Evolutionary conservation across 2,113 vertebrate species (phyloP), one percentile per base, ranked within the genome.

Genomic region (Periophthalmus modestus): DNA sequence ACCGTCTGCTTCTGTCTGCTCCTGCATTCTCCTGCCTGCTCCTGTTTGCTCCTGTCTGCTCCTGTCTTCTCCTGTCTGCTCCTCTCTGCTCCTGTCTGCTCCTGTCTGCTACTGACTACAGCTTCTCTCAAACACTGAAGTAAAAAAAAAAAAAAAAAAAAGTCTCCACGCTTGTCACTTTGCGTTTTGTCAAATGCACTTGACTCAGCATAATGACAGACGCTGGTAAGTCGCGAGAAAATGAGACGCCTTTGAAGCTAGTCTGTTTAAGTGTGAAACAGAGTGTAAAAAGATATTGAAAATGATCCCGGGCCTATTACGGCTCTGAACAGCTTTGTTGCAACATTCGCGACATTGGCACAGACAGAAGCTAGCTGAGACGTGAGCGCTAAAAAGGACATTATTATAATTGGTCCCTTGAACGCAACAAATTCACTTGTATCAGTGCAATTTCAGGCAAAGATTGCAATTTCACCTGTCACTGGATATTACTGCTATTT

Each of bases 111-210:
- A 34, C 5, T 63, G 24, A 80, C 77, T 57, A 54, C 72, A 50
- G 69, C 69, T 81, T 81, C 71, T 82, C 16, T 62, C 67, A 76
- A 75, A 86, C 79, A 57, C 75, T 79, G 70, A 71, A 79, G 47
- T 67, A 5, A 54, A 68, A 66, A 79, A 5, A 54, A 68, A 66
- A n/a, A n/a, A n/a, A n/a, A n/a, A n/a, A n/a, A n/a, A 85, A 71
- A 79, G 47, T 62, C 76, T 85, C 62, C 73, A 58, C 68, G 5
- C 82, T 72, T 88, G 88, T 89, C 90, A 85, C 85, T 82, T 87
- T 28, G 12, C 0, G 75, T 89, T 77, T 75, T 23, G 66, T 89
- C 88, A 78, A 79, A 81, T 4, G 34, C 48, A 69, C 73, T 74
- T 65, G 75, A 87, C 73, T 83, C 82, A 69, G 82, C 83, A 77